Evolutionary conservation across 2,888 invertebrate genomes (phyloP).

Genomic region (Lasioglossum leucozonium): DNA sequence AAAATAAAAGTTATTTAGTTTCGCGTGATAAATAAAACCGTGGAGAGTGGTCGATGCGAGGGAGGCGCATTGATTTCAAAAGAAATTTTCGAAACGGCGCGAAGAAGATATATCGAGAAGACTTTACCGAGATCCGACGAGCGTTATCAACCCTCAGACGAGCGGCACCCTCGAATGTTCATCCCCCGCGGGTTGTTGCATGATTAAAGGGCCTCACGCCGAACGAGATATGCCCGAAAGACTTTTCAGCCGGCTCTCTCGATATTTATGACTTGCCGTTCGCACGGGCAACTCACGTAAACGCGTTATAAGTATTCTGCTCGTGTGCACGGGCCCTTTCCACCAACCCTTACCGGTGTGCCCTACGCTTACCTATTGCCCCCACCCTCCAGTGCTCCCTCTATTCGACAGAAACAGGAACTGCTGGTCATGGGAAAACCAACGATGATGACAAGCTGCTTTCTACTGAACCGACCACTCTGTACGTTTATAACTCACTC

Average conservation of each 20-base stretch:
- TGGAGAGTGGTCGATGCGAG: neutral
- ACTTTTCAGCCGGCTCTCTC: constrained; percentile 38
- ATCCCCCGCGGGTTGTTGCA: constrained; percentile 57
- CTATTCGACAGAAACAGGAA: constrained; percentile 31
- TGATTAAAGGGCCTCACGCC: constrained; percentile 52
- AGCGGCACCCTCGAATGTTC: constrained; percentile 41
- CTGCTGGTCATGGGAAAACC: constrained; percentile 31
- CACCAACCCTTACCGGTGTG: neutral
- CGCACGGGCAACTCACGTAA: constrained; percentile 58
- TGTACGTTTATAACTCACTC: neutral
- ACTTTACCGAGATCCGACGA: constrained; percentile 6
- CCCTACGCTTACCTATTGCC: neutral
- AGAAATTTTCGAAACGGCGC: constrained; percentile 12
- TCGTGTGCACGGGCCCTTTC: constrained; percentile 27
- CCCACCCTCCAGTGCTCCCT: neutral
- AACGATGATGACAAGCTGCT: neutral
- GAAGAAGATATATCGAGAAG: constrained; percentile 27
- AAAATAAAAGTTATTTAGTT: neutral
- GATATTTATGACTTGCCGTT: constrained; percentile 57
- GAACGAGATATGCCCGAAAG: constrained; percentile 48
- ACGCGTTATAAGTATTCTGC: constrained; percentile 66
- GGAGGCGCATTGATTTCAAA: constrained; percentile 11
- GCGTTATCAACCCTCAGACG: constrained; percentile 45
- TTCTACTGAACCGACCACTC: neutral
- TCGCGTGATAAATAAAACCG: neutral